Evolutionary conservation across 2,888 invertebrate genomes (phyloP).

Genomic region (Lasioglossum morio): DNA sequence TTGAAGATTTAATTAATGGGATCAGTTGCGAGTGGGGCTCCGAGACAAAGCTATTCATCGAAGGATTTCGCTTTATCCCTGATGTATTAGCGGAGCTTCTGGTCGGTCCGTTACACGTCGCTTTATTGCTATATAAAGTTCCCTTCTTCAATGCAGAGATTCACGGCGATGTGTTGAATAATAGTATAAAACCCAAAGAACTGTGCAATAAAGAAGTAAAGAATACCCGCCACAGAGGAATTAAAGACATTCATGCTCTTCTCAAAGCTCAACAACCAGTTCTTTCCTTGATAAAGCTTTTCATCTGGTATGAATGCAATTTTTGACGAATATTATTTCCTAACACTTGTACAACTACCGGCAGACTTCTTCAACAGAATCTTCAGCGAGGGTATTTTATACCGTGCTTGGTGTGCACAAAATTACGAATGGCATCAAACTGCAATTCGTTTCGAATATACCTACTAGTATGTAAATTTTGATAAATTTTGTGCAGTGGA

Average conservation of each 20-base stretch:
- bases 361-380: background rate
- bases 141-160: constrained; percentile 27
- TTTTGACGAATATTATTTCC: background rate
- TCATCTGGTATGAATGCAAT: background rate
- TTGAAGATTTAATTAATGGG: constrained; percentile 58
- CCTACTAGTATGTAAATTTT: too few relatives aligned
- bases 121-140: constrained; percentile 53
- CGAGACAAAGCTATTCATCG: constrained; percentile 59
- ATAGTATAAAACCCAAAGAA: background rate
- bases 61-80: constrained; percentile 25
- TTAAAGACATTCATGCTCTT: constrained; percentile 7
- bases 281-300: constrained; percentile 5
- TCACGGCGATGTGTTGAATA: constrained; percentile 18
- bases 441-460: background rate
- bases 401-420: background rate
- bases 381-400: background rate
- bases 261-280: background rate
- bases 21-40: constrained; percentile 10
- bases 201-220: constrained; percentile 4
- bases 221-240: background rate
- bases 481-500: too few relatives aligned
- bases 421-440: background rate
- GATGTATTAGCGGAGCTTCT: constrained; percentile 46
- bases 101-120: constrained; percentile 6
- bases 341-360: background rate